Conservation (phyloP, 2,113 vertebrate species). For the Cebus imitator region DNA sequence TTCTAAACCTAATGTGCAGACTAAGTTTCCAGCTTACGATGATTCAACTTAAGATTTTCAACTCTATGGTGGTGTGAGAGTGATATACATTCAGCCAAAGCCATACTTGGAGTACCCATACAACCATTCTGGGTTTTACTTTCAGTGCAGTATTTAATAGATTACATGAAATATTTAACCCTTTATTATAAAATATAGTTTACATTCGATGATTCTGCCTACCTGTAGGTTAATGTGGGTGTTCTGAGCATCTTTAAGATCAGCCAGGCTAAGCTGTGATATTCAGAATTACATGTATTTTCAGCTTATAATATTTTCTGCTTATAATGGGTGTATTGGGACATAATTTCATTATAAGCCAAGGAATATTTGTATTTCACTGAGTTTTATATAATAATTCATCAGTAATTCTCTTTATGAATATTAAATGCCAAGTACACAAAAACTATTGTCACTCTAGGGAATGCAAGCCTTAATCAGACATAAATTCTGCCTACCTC, state of each 20-base stretch:
- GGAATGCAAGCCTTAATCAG: neutral
- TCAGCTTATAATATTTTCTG: neutral
- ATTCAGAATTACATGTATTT: neutral
- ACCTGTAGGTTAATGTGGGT: neutral
- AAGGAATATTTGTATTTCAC: neutral
- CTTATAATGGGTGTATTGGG: neutral
- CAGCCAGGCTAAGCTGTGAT: neutral
- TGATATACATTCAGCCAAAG: neutral
- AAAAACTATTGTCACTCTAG: neutral
- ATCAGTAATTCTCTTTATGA: conserved; percentile 48
- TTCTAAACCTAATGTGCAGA: neutral
- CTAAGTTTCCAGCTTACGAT: neutral
- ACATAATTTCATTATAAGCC: neutral
- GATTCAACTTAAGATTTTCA: neutral
- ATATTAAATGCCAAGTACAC: conserved; percentile 46
- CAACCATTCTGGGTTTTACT: neutral
- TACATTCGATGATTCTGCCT: neutral
- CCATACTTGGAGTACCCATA: neutral
- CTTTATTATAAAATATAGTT: neutral
- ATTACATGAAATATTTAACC: neutral
- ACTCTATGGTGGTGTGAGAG: neutral
- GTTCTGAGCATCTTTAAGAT: neutral
- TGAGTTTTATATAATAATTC: conserved; percentile 1
- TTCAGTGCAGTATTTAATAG: neutral
- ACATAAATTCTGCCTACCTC: conserved; percentile 40